phyloP scores from a whole-genome alignment of 2,888 invertebrate species.

The Dicycla oo region DNA sequence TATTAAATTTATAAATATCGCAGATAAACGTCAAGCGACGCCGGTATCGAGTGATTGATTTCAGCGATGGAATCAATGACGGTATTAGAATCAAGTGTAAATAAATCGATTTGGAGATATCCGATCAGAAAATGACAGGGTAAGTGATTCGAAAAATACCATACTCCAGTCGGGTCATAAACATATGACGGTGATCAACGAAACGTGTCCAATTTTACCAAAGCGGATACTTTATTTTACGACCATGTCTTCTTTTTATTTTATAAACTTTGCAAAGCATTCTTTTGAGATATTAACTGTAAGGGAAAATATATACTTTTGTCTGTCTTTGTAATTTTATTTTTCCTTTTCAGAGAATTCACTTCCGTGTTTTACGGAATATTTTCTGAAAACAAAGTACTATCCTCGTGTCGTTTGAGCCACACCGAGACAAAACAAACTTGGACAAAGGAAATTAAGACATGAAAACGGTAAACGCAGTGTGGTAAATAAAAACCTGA shows the following conservation, averaged over 20 bases:
- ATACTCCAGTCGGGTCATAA: conserved; percentile 10
- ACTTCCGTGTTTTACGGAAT: background rate
- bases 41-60: background rate
- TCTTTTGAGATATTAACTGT: background rate
- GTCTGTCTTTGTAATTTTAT: background rate
- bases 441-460: background rate
- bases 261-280: conserved; percentile 6
- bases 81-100: conserved; percentile 9
- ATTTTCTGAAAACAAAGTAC: background rate
- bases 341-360: background rate
- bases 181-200: conserved; percentile 23
- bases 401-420: background rate
- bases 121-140: conserved; percentile 25
- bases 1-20: conserved; percentile 4
- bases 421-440: background rate
- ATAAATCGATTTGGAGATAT: conserved; percentile 31
- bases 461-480: background rate
- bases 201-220: conserved; percentile 14
- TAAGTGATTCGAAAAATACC: conserved; percentile 30
- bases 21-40: background rate
- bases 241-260: background rate
- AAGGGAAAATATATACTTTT: conserved; percentile 13
- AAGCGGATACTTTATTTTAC: conserved; percentile 10
- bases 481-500: background rate
- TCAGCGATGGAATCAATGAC: conserved; percentile 8